Evolutionary conservation across 2,888 invertebrate genomes (phyloP).

Genomic region (Microctonus aethiopoides): DNA sequence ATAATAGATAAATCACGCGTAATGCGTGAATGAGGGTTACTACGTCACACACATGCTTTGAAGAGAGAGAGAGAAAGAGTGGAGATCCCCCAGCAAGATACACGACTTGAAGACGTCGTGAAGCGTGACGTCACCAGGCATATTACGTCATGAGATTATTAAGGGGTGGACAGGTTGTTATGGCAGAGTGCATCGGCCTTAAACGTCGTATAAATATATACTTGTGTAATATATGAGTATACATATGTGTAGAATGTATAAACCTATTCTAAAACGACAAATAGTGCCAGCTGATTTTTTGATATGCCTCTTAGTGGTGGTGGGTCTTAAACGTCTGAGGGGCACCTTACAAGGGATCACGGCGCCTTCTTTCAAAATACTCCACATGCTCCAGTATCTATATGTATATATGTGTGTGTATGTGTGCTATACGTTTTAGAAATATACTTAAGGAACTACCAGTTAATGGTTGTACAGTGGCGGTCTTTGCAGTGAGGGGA

Average conservation of each 20-base stretch:
- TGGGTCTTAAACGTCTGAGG: neutral
- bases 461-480: neutral
- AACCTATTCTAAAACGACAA: neutral
- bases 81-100: slow-evolving; percentile 27
- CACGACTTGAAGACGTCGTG: slow-evolving; percentile 38
- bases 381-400: neutral
- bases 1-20: neutral
- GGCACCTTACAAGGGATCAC: slow-evolving; percentile 23
- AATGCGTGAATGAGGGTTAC: slow-evolving; percentile 34
- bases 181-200: slow-evolving; percentile 28
- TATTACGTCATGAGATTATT: slow-evolving; percentile 39
- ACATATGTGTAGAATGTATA: neutral
- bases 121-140: slow-evolving; percentile 48
- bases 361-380: slow-evolving; percentile 10
- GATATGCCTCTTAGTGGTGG: too few species aligned
- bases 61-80: slow-evolving; percentile 35
- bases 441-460: neutral
- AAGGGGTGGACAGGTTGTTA: slow-evolving; percentile 35
- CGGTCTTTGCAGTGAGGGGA: slow-evolving; percentile 1
- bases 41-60: slow-evolving; percentile 41
- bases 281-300: slow-evolving; percentile 1
- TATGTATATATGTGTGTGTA: too few species aligned
- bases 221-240: neutral
- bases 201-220: neutral
- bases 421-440: neutral